Evolutionary conservation across 2,888 invertebrate genomes (phyloP).

Genomic region (Rotaria macrura): DNA sequence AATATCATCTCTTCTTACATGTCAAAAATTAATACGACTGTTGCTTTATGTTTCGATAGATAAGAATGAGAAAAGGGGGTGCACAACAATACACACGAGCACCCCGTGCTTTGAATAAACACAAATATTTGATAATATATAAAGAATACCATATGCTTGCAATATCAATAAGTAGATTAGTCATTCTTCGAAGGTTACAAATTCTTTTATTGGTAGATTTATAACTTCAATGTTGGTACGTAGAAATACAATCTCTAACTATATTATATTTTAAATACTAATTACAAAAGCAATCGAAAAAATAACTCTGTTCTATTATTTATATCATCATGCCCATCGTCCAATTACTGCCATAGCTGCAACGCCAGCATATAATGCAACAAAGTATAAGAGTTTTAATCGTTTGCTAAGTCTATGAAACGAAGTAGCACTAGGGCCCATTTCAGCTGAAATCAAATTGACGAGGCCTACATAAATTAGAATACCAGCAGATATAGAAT

Average conservation of each 20-base stretch:
- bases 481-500: background rate
- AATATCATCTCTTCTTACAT: no score
- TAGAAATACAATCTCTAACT: background rate
- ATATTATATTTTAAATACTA: background rate
- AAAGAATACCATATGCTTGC: background rate
- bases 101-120: background rate
- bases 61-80: background rate
- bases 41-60: background rate
- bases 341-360: background rate
- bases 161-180: background rate
- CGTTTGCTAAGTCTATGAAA: background rate
- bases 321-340: background rate
- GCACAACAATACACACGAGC: background rate
- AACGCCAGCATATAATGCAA: slow-evolving; percentile 13
- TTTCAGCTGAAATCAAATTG: background rate
- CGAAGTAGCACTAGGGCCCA: background rate
- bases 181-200: no score
- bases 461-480: background rate
- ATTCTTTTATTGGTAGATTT: no score
- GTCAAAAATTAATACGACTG: background rate
- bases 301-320: background rate
- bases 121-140: background rate
- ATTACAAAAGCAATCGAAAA: background rate
- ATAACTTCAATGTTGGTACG: background rate
- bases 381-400: background rate